Evolutionary conservation across 2,113 vertebrate genomes (phyloP), one percentile per base, ranked within the genome.

Genomic region (Triplophysa dalaica): DNA sequence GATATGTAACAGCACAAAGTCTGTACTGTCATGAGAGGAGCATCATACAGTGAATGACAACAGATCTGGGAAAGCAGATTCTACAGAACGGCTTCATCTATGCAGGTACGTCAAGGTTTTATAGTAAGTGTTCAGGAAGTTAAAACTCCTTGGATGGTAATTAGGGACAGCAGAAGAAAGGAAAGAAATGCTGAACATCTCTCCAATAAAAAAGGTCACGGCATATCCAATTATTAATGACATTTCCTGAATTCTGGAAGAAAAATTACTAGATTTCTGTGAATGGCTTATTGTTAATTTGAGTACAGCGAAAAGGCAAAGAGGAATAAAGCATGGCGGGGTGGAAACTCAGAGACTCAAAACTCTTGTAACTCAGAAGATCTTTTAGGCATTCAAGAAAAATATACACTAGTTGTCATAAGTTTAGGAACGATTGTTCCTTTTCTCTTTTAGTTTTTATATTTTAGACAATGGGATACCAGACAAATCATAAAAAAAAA

Each of bases 151-250:
- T 48, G 24, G 54, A 58, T 63, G 78, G 61, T 22, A 73, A 78
- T 86, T 86, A 80, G 29, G 81, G 54, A 66, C 81, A 17, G 63
- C 64, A 41, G 52, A 33, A 67, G 70, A 68, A 38, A 70, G 66
- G 38, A 79, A 54, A 78, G 52, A 48, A 77, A 60, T 43, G n/a
- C 16, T 77, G 60, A 68, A 64, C 81, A 58, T 26, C 72, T 10
- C 60, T 38, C 45, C 83, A 66, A 85, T 74, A 77, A 70, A 91
- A 77, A 90, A 91, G 90, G 90, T 90, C 90, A 87, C 41, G 17
- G 74, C 66, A 80, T 74, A 79, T 74, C 86, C 86, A 92, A 91
- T 92, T 91, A 92, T 82, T 77, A 48, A 33, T 85, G 87, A 90
- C 82, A 89, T 90, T 90, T 89, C 80, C 77, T 81, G 81, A 86